Conservation (phyloP, 2,888 invertebrate genomes). For the Trichopoda pennipes region DNA sequence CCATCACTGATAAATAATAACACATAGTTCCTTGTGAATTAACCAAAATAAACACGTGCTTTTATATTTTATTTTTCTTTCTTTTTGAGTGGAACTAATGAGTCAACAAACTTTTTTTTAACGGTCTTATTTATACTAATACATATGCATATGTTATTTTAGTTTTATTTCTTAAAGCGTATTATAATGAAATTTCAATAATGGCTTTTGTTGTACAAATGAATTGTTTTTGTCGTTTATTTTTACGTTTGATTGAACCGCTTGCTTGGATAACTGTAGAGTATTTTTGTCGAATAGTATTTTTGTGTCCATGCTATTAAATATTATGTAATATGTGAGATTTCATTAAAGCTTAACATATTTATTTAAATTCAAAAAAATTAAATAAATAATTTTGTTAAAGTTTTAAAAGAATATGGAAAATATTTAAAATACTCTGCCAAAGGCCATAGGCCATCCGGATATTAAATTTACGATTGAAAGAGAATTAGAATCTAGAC, state of each 20-base stretch:
- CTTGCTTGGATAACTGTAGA: not conserved
- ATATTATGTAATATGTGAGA: no score
- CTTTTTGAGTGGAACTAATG: constrained; percentile 7
- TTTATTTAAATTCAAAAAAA: no score
- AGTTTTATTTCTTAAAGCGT: constrained; percentile 8
- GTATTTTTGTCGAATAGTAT: not conserved
- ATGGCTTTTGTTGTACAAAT: not conserved
- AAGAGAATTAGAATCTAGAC: no score
- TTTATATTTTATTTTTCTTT: not conserved
- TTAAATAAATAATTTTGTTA: no score
- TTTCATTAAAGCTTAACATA: no score
- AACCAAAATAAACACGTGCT: constrained; percentile 52
- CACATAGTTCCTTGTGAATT: not conserved
- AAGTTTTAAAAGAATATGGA: no score
- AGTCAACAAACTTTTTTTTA: constrained; percentile 16
- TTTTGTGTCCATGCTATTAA: no score
- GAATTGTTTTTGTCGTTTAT: not conserved
- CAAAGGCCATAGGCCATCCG: no score
- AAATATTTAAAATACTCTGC: no score
- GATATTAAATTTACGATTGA: no score
- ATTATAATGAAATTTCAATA: not conserved
- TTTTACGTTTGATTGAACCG: not conserved
- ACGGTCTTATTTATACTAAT: no score
- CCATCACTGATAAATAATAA: constrained; percentile 51
- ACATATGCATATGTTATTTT: not conserved